These are phyloP conservation scores for Myodes glareolus DNA, from an alignment of 2,113 vertebrate species.

Conservation along the genomic window DNA sequence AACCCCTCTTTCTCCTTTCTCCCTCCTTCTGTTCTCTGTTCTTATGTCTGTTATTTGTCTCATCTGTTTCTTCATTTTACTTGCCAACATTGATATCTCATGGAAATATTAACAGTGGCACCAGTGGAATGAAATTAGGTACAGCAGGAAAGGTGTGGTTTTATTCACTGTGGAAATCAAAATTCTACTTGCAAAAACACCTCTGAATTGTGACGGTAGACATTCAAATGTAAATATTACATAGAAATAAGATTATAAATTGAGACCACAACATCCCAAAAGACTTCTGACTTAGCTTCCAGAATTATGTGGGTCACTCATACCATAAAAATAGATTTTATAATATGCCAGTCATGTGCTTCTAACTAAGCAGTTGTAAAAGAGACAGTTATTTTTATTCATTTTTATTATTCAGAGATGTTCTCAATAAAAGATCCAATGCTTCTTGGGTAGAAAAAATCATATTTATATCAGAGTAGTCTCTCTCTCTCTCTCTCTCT, in stretches of 20 bases:
- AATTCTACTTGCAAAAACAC: background rate
- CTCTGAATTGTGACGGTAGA: background rate
- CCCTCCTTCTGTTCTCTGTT: background rate
- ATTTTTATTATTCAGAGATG: background rate
- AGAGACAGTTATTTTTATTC: background rate
- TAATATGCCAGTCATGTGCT: background rate
- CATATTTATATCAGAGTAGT: background rate
- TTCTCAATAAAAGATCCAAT: background rate
- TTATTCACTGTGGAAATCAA: background rate
- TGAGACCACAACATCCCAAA: background rate
- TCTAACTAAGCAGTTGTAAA: background rate
- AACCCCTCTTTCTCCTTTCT: background rate
- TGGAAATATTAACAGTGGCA: background rate
- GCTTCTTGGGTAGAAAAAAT: background rate
- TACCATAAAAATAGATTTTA: background rate
- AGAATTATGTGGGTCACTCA: background rate
- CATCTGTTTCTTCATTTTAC: background rate
- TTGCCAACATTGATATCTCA: background rate
- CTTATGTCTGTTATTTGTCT: background rate
- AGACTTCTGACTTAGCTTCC: background rate
- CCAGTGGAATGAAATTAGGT: fast-evolving
- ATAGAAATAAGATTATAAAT: background rate
- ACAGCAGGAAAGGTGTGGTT: background rate
- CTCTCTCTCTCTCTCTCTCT: background rate
- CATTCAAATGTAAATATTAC: background rate